Base-by-base conservation (phyloP, 2,113 vertebrate species). In the Rattus norvegicus region DNA sequence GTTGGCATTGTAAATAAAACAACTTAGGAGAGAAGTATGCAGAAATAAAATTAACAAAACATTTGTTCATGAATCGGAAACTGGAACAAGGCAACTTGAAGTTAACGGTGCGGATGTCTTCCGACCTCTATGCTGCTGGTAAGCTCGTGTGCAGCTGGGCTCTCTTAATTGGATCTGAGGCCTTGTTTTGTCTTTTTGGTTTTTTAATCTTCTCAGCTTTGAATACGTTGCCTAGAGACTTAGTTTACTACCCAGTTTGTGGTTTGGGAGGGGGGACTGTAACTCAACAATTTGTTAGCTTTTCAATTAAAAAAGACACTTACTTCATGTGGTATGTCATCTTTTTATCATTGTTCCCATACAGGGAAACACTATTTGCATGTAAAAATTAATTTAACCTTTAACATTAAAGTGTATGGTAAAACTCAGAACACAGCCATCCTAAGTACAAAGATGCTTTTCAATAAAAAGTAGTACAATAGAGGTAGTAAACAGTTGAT, bases 1-100 rank as follows among this genome's bases (percentile, higher is more conserved):
- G 97, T 96, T 97, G 97, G 92, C 97, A 97, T 98, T 99, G 98
- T 99, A 99, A 99, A 99, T 98, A 98, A 98, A 98, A 96, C 96
- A 98, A 97, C 97, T 97, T 98, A 92, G 73, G 96, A 39, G 76
- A 92, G 43, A 96, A 84, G 59, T 93, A 96, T 98, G 97, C 88
- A 97, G 97, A 97, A 98, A 97, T 95, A 98, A 95, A 97, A 95
- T 95, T 96, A 86, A 97, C 63, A 96, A 96, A 96, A 96, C 93
- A 95, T 97, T 98, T 91, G 94, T 97, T 98, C 96, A 90, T 92
- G 86, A 95, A 52, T 90, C 73, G 54, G 91, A 95, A 97, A 91
- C 93, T 96, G 80, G 90, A 67, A 87, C 94, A 94, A 92, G 72
- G 19, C 49, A 97, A 56, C 93, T 94, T 98, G 94, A 98, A 95